Evolutionary conservation across 1,140 invertebrate species (phyloP), one percentile per base, ranked within the genome.

Genomic region (Gonatopus flavifemur): DNA sequence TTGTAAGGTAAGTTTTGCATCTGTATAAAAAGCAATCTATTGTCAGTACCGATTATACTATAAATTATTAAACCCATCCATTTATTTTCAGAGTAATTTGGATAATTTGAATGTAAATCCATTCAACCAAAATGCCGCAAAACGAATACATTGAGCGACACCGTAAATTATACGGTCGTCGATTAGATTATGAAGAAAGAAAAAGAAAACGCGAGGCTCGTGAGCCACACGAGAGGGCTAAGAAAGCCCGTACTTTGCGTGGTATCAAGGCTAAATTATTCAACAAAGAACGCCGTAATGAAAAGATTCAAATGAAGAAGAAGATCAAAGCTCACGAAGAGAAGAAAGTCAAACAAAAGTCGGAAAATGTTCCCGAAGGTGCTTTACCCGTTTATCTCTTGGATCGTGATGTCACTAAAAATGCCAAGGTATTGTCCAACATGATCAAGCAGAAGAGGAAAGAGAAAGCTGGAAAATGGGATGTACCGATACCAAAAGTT

Each of bases 391-490:
- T 94, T 0, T 99, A 99, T 77, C 79, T 99, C 5, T 79, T 99
- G 28, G 98, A 99, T 81, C 86, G 98, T 80, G 92, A 98, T 80
- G 85, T 91, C n/a, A 92, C 98, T 59, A 89, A 87, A 3, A 82
- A 89, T 38, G 94, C 96, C 3, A 99, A 98, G 80, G 89, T 98
- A 15, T 79, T 99, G 0, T 98, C 96, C 0, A 99, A 98, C 71
- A 98, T 98, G 90, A 97, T 99, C 48, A 99, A 99, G 81, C 96
- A 99, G 75, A 99, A 99, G 77, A 83, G 98, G 2, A 99, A 99
- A 78, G 97, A 99, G 77, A 99, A 99, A 71, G 96, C 94, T 47
- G 98, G 96, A 0, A 99, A 99, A 84, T 99, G 96, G 96, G 93
- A 98, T 67, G 98, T 99, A 0, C 98, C 98, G 0, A 89, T 99